Percentiles rank a stretch among this genome's conserved stretches.
phyloP scores from a whole-genome alignment of 2,113 vertebrate genomes.

The Narcine bancroftii region DNA sequence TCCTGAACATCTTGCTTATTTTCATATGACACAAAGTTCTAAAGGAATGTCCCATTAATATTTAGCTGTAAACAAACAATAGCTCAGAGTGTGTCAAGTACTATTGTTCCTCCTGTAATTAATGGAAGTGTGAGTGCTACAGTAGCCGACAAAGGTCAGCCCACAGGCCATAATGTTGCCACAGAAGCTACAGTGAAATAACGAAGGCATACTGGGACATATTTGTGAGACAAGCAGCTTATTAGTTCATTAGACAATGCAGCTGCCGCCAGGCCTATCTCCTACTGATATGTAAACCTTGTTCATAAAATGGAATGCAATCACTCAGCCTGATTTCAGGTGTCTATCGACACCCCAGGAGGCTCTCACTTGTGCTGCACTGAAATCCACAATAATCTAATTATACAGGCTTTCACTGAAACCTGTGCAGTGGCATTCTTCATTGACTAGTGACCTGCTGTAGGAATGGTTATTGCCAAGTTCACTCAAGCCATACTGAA shows the following conservation, averaged over 20 bases:
- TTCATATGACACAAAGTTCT: conserved; percentile 22
- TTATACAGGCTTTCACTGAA: background rate
- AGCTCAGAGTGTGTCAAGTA: background rate
- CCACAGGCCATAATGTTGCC: conserved; percentile 26
- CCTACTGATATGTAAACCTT: conserved; percentile 14
- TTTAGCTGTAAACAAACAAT: conserved; percentile 31
- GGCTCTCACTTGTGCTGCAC: background rate
- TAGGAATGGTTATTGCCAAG: background rate
- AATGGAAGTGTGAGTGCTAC: background rate
- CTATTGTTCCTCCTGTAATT: conserved; percentile 17
- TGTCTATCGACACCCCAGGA: background rate
- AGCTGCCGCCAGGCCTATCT: conserved; percentile 5
- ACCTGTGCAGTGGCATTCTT: background rate
- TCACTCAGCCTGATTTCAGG: conserved; percentile 8
- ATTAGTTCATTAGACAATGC: conserved; percentile 19
- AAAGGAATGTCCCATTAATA: conserved; percentile 22
- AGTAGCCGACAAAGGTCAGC: conserved; percentile 35
- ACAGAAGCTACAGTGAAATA: conserved; percentile 17
- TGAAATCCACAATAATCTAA: conserved; percentile 18
- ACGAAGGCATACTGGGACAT: background rate
- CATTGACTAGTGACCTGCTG: background rate
- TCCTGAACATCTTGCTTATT: conserved; percentile 30
- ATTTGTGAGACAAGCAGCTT: conserved; percentile 27
- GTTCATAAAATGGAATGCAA: conserved; percentile 30
- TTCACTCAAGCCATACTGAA: background rate